Evolutionary conservation across 2,888 invertebrate genomes (phyloP).

Genomic region (Scelioninae gen. 1): DNA sequence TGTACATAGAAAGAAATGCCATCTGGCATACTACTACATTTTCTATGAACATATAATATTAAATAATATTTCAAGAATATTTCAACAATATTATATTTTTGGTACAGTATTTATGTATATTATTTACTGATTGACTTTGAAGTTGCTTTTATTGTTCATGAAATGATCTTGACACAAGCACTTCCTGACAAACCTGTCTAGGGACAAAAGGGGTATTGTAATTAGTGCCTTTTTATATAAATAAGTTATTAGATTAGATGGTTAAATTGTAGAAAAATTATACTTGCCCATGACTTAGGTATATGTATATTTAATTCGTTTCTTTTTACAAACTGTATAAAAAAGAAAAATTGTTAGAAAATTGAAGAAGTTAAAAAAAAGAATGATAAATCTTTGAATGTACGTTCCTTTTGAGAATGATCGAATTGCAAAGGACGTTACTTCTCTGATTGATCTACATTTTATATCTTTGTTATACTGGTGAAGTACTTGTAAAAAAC

Average conservation of each 20-base stretch:
- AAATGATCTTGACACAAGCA: conserved; percentile 43
- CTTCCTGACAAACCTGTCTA: conserved; percentile 71
- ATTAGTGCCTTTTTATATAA: conserved; percentile 75
- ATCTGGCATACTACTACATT: too few species aligned
- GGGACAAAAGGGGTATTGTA: conserved; percentile 75
- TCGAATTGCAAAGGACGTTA: conserved; percentile 24
- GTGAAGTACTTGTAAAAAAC: conserved; percentile 64
- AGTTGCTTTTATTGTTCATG: too few species aligned
- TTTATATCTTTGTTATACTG: conserved; percentile 66
- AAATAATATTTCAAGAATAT: too few species aligned
- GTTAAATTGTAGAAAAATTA: conserved; percentile 79
- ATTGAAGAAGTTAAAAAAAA: conserved; percentile 11
- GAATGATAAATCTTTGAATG: conserved; percentile 18
- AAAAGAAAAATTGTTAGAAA: conserved; percentile 26
- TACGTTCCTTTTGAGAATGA: conserved; percentile 27
- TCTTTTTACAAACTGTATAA: conserved; percentile 72
- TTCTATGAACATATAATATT: too few species aligned
- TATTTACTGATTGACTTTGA: too few species aligned
- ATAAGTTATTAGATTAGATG: conserved; percentile 77
- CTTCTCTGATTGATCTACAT: conserved; percentile 59
- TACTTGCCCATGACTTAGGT: conserved; percentile 83
- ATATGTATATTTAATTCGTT: conserved; percentile 80
- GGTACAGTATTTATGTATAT: too few species aligned
- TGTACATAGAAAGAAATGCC: too few species aligned
- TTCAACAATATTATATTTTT: too few species aligned